Evolutionary conservation across 2,888 invertebrate genomes (phyloP), one percentile per base, ranked within the genome.

Genomic region (Gnatocerus cornutus): DNA sequence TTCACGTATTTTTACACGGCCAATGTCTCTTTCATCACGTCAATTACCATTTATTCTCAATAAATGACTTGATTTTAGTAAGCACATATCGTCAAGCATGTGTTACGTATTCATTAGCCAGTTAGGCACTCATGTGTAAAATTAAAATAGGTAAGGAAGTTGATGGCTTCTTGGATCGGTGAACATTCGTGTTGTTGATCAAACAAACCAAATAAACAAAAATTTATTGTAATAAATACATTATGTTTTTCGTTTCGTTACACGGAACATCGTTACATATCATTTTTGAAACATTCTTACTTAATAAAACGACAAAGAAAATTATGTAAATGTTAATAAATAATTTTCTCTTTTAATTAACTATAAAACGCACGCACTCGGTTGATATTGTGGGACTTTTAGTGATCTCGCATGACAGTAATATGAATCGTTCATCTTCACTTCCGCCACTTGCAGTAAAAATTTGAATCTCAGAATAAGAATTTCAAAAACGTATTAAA

Each of bases 321-420:
- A 39, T 50, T 62, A 46, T 62, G 62, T 29, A 39, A 62, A 62
- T 62, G 37, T 39, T 16, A 29, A 33, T 33, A 41, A 13, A 43
- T 30, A 5, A 62, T 62, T 62, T 62, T 62, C 62, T 52, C 52
- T 62, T 62, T 41, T 62, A 62, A 62, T 62, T 62, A 59, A 61
- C 10, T n/a, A 10, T 7, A 43, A 53, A 7, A 30, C 13, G 30
- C 30, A 30, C 9, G 14, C 21, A 46, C 30, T 33, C 29, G 7
- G 12, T n/a, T n/a, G n/a, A n/a, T n/a, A n/a, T n/a, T 16, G 27
- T 48, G 48, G 27, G 9, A 21, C 48, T 4, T 48, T 3, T 43
- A 43, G 10, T n/a, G n/a, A n/a, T n/a, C n/a, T n/a, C n/a, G n/a
- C n/a, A n/a, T n/a, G n/a, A n/a, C n/a, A n/a, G n/a, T n/a, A n/a